These are phyloP conservation scores for Cataglyphis cursor DNA, from an alignment of 2,888 invertebrate genomes.

Conservation along the genomic window DNA sequence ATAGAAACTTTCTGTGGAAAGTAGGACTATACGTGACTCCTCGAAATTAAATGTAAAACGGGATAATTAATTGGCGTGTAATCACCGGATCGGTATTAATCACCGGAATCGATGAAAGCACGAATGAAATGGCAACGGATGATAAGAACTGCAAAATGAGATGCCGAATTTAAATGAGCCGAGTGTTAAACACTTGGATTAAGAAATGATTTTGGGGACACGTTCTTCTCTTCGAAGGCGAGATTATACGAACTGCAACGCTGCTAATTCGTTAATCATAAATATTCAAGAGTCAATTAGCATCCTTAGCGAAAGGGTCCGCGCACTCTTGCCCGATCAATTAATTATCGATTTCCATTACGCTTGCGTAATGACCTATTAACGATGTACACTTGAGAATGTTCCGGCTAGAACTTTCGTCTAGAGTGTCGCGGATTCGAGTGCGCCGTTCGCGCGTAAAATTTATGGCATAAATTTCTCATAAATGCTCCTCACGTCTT, in stretches of 20 bases:
- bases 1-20: neutral
- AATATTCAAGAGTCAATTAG: constrained; percentile 81
- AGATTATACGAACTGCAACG: constrained; percentile 60
- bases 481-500: constrained; percentile 37
- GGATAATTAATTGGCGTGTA: neutral
- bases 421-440: constrained; percentile 60
- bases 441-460: constrained; percentile 24
- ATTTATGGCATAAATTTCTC: constrained; percentile 58
- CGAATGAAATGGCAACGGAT: neutral
- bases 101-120: neutral
- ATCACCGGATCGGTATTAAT: neutral
- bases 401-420: constrained; percentile 58
- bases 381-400: constrained; percentile 73
- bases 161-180: constrained; percentile 12
- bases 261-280: constrained; percentile 76
- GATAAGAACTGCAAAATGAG: neutral
- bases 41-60: neutral
- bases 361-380: constrained; percentile 78
- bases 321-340: constrained; percentile 72
- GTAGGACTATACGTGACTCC: neutral
- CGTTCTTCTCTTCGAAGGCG: neutral
- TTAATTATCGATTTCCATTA: constrained; percentile 82
- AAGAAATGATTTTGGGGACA: neutral
- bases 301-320: constrained; percentile 65
- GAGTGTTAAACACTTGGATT: neutral